Evolutionary conservation across 2,888 invertebrate species (phyloP), one percentile per base, ranked within the genome.

Genomic region (Nipponacmea schrenckii): DNA sequence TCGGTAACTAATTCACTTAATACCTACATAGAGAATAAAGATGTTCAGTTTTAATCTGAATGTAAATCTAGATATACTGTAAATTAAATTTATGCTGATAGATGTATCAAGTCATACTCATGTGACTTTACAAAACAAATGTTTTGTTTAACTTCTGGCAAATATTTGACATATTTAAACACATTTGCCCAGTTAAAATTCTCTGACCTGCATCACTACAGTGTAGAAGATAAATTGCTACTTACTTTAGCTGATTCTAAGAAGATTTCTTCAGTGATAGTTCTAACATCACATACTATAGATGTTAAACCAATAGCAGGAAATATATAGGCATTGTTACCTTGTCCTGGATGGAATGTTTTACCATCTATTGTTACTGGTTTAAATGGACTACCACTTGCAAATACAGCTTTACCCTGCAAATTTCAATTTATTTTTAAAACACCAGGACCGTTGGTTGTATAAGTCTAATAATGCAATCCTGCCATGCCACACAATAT

Each of bases 311-410:
- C 97, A 12, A 92, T 90, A 2, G 98, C 98, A 0, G 98, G 98
- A 91, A 89, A 89, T 72, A 89, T 85, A 80, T 89, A 89, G 69
- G 88, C 85, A 77, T 89, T 89, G 80, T 89, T 89, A 72, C 98
- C 98, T 89, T 99, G 99, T 0, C 98, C 98, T 0, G 98, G 95
- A 77, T 93, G 92, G 90, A 91, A 97, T 5, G 93, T 93, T 88
- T 94, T 94, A 44, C 94, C 96, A 67, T 93, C 92, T 83, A 93
- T 91, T 17, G 92, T 91, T 2, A 97, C 96, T 3, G 95, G 93
- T 10, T 94, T 93, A 90, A 99, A 99, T 0, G 98, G 98, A 31
- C 97, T 97, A 10, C 98, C 98, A 27, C 97, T 97, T 0, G 97
- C 95, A 90, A 97, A 99, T 69, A 98, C 93, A 79, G 94, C 95